A percentile compares a stretch with the other conserved stretches of the same genome.
Conservation (phyloP, 1,140 invertebrate species). For the Drosophila bipectinata region DNA sequence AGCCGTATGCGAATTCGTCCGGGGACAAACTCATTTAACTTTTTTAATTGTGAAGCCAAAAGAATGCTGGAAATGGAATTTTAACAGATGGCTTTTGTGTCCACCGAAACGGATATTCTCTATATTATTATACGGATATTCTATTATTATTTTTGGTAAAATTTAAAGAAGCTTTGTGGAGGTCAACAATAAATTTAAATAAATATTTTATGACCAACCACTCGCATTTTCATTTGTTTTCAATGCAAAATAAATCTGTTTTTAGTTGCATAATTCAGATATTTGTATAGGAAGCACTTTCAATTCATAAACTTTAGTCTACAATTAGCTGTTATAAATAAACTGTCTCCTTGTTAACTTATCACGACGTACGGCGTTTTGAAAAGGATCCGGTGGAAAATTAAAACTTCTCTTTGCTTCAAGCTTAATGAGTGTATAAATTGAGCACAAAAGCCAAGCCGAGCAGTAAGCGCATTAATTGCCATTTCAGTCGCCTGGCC, state of each 20-base stretch:
- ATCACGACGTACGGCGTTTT: neutral
- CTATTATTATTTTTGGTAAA: neutral
- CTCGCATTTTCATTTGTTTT: too few relatives aligned
- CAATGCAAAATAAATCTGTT: neutral
- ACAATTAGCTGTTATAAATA: neutral
- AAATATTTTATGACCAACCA: conserved; percentile 9
- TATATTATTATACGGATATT: too few relatives aligned
- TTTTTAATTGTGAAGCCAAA: conserved; percentile 71
- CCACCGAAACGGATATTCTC: conserved; percentile 8
- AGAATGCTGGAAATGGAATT: conserved; percentile 23
- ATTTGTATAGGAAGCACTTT: neutral
- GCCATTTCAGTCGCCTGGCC: conserved; percentile 37
- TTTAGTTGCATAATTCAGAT: neutral
- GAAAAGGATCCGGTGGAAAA: neutral
- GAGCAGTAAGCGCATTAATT: conserved; percentile 76
- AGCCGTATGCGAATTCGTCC: conserved; percentile 19
- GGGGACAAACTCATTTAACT: conserved; percentile 69
- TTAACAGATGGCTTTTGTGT: neutral
- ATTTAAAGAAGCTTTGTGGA: neutral
- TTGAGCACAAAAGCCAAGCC: conserved; percentile 60
- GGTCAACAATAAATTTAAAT: conserved; percentile 8
- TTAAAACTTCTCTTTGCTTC: conserved; percentile 10
- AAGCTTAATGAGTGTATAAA: conserved; percentile 49
- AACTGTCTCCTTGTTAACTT: conserved; percentile 2
- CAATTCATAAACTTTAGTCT: neutral